Evolutionary conservation across 2,797 vertebrate species (phyloP), one percentile per base, ranked within the genome.

Genomic region (Aplochiton taeniatus): DNA sequence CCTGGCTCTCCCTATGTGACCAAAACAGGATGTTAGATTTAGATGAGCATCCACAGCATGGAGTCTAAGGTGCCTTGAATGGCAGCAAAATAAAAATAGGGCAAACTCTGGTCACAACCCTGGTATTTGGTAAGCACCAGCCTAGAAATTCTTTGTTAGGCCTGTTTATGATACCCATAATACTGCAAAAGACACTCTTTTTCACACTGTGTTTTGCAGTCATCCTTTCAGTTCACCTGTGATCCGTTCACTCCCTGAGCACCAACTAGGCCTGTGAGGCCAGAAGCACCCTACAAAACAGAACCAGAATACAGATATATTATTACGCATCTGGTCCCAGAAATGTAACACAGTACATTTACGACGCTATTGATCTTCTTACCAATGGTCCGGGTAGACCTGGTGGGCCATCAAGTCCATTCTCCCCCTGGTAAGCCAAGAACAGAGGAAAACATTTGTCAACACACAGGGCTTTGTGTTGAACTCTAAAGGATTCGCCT

Each of bases 171-270:
- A 53, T 17, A 53, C 9, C 1, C 17, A 53, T 16, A 13, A 16
- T 9, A 17, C 51, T 53, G 10, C 6, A 31, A 31, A 31, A 31
- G 31, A 31, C 3, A 18, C n/a, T 9, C 51, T 16, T 14, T 14
- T 51, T 8, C n/a, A 51, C 12, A 51, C 14, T 19, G 16, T 9
- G 6, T 6, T 11, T 41, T 19, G 16, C 2, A 11, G 11, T 16
- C 12, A 4, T 16, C 19, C 12, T 19, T 9, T 12, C 14, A 19
- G 67, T 90, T 79, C 77, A 96, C 95, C 93, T 93, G 91, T 3
- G 94, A 95, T 65, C 95, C 95, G 6, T 94, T 95, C 62, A 83
- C 67, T 11, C 95, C 95, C 74, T 80, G 92, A 59, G 75, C 81
- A 0, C 95, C 95, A 0, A 91, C 65, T 0, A 46, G 8, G 17